These are phyloP conservation scores for Drosophila bunnanda DNA, from an alignment of 2,888 invertebrate species.

Conservation along the genomic window DNA sequence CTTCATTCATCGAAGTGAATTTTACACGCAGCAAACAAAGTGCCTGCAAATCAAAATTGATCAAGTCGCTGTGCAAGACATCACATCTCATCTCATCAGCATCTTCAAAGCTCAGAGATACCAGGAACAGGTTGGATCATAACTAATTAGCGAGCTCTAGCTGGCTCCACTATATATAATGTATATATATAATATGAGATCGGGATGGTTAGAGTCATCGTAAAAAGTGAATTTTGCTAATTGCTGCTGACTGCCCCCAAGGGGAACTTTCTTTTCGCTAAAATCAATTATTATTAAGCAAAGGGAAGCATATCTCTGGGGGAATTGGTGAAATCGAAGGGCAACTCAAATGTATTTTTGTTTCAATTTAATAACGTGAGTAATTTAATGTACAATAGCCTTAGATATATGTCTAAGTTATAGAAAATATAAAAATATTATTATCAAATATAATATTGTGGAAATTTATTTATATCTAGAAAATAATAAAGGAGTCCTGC, in stretches of 20 bases:
- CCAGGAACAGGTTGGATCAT: constrained; percentile 34
- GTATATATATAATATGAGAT: background rate
- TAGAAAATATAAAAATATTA: no score
- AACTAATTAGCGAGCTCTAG: constrained; percentile 30
- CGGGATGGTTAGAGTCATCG: constrained; percentile 2
- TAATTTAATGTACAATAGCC: no score
- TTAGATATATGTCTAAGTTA: no score
- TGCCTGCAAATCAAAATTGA: constrained; percentile 30
- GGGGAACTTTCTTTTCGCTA: constrained; percentile 38
- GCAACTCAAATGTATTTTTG: background rate
- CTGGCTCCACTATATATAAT: background rate
- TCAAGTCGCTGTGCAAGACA: constrained; percentile 14
- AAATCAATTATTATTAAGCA: constrained; percentile 21
- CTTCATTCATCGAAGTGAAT: constrained; percentile 59
- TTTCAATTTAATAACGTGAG: background rate
- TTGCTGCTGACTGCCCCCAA: background rate
- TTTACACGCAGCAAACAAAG: constrained; percentile 39
- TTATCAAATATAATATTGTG: no score
- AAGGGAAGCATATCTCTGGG: background rate
- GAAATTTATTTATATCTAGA: no score
- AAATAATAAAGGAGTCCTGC: no score
- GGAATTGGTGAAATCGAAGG: background rate
- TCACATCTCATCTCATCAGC: constrained; percentile 19
- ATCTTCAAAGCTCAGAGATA: background rate
- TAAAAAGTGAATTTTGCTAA: constrained; percentile 27